A percentile compares a stretch with the other conserved stretches of the same genome.
These are phyloP conservation scores for Lepidocolaptes lacrymiger DNA, from an alignment of 2,797 vertebrate species.

Conservation along the genomic window DNA sequence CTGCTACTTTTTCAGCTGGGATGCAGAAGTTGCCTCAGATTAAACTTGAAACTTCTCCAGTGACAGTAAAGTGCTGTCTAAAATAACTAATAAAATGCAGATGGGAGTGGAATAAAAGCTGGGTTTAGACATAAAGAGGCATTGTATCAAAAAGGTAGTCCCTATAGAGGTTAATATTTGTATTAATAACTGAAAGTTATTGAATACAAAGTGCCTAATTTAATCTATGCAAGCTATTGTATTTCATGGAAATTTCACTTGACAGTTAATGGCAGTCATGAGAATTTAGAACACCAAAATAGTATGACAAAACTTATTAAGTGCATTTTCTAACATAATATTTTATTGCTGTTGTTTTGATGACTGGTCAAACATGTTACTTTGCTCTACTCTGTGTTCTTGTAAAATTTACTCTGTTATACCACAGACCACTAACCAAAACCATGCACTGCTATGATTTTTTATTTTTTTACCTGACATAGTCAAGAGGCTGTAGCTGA, in stretches of 20 bases:
- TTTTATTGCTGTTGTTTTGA: neutral
- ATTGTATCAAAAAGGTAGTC: neutral
- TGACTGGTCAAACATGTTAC: neutral
- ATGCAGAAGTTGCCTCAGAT: slow-evolving; percentile 51
- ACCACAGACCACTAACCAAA: neutral
- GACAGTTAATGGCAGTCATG: neutral
- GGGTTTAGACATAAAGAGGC: neutral
- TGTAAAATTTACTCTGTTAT: neutral
- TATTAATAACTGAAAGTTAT: neutral
- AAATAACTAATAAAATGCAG: slow-evolving; percentile 38
- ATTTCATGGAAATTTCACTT: neutral
- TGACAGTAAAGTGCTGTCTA: slow-evolving; percentile 17
- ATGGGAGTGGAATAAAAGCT: neutral
- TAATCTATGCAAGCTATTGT: neutral
- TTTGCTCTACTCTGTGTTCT: neutral
- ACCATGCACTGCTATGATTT: neutral
- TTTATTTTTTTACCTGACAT: neutral
- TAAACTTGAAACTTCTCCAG: slow-evolving; percentile 33
- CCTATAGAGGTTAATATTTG: neutral
- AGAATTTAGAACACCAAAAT: neutral
- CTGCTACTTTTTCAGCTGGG: slow-evolving; percentile 62
- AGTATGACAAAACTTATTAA: neutral
- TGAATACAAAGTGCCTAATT: neutral
- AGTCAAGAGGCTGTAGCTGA: neutral
- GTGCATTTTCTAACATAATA: neutral